Base-by-base conservation (phyloP, 2,797 vertebrate genomes). In the Parambassis ranga region DNA sequence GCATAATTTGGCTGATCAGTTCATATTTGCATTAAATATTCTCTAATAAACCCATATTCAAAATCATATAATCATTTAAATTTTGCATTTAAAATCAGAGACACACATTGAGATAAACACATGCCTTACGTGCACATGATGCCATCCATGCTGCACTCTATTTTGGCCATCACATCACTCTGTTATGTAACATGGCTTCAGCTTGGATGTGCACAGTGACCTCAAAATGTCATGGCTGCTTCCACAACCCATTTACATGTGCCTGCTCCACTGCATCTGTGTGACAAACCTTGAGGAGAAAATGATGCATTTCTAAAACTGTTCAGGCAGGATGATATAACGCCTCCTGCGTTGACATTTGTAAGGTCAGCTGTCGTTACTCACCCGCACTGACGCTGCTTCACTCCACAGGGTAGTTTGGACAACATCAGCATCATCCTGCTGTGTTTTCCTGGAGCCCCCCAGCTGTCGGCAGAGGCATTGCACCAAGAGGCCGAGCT, bases 381-480 rank as follows among this genome's bases (percentile, higher is more conserved):
- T 83, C 63, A 65, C 38, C 43, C 52, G 36, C 30, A 37, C 14
- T 72, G 32, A 73, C 1, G 13, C 16, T 3, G 19, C 63, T 70
- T 56, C 14, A 4, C 38, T 75, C 59, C 62, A 50, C 87, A 95
- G 94, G 94, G 93, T 57, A 95, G 94, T 71, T 79, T 93, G 63
- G 94, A 95, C 84, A 95, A 95, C 86, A 94, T 94, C 91, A 94
- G 93, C 71, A 92, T 94, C 86, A 88, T 94, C 50, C 39, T 95
- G 56, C 80, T 96, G 39, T 94, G 94, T 72, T 95, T 95, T 74
- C 91, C 92, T 5, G 92, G 91, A 18, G 93, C 92, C 69, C 93
- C 94, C 66, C 87, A 91, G 70, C 85, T 93, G 58, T 94, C 90
- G 35, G 82, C 91, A n/a, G 92, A 94, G 66, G 92, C 92, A 4